A percentile compares a stretch with the other conserved stretches of the same genome.
phyloP scores from a whole-genome alignment of 2,888 invertebrate species.

The Dicycla oo region DNA sequence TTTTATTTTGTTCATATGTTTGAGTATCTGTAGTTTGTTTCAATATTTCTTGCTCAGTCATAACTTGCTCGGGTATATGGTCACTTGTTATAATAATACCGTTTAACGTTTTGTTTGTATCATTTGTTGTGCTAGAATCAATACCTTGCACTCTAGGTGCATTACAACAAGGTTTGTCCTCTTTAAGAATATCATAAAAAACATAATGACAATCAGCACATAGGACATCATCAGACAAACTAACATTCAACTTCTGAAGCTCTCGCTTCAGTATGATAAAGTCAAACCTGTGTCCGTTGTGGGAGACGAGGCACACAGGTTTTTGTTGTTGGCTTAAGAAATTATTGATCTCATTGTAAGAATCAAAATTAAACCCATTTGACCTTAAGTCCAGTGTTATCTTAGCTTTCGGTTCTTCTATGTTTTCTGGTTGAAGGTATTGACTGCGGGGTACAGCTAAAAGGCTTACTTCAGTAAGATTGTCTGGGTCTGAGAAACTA shows the following conservation, averaged over 20 bases:
- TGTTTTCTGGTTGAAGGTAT: background rate
- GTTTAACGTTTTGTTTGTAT: background rate
- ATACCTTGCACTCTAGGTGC: background rate
- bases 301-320: slow-evolving; percentile 12
- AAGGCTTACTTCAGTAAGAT: background rate
- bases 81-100: background rate
- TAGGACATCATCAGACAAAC: slow-evolving; percentile 1
- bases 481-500: rapidly evolving
- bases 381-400: background rate
- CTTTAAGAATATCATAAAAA: slow-evolving; percentile 29
- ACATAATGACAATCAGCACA: slow-evolving; percentile 8
- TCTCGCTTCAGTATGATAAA: slow-evolving; percentile 6
- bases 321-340: background rate
- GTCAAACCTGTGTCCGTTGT: background rate
- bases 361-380: background rate
- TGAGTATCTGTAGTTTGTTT: background rate
- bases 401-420: background rate
- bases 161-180: background rate
- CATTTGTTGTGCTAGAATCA: background rate
- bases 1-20: background rate
- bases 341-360: background rate
- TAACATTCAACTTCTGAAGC: background rate
- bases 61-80: background rate
- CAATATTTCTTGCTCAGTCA: background rate
- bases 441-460: slow-evolving; percentile 13